Base-by-base conservation (phyloP, 1,140 invertebrate species). In the Caenorhabditis inopinata region DNA sequence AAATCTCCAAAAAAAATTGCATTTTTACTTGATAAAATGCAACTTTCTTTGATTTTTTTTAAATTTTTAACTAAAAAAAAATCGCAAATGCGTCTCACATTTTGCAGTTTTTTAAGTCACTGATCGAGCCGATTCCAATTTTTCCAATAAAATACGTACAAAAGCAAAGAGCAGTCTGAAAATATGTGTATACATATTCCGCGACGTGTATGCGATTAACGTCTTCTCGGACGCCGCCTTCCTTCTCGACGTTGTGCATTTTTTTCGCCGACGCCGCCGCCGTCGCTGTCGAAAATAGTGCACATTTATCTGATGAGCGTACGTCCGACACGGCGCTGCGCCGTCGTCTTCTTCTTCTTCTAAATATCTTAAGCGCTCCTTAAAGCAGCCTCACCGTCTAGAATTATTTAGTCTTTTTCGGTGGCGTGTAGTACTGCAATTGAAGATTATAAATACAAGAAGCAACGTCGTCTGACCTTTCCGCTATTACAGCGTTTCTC, bases 291-390 rank as follows among this genome's bases (percentile, higher is more conserved):
- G 38, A 42, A 29, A 68, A 68, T 42, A 14, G 38, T 42, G 25
- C 58, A 68, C 48, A 51, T 51, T 68, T 68, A 68, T 68, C 58
- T 68, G 58, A 68, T 68, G 58, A 29, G 58, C 58, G 27, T 25
- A 38, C 25, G 58, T 29, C 32, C 32, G 38, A 42, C 38, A 42
- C 38, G 38, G 38, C 5, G 32, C 11, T 21, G 32, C 38, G 38
- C 6, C 5, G 32, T 21, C 12, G 32, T 42, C 32, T 38, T 38
- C 32, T 68, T 58, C n/a, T 14, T n/a, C n/a, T n/a, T n/a, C n/a
- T n/a, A n/a, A n/a, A n/a, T n/a, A 42, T 32, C 27, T 58, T 58
- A 58, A 58, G 32, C 51, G 58, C 7, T n/a, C 38, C 23, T 32
- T 68, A 18, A 68, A 68, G 3, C 11, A 3, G 2, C 14, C 32